phyloP scores from a whole-genome alignment of 2,797 vertebrate species.

The Tragelaphus oryx region DNA sequence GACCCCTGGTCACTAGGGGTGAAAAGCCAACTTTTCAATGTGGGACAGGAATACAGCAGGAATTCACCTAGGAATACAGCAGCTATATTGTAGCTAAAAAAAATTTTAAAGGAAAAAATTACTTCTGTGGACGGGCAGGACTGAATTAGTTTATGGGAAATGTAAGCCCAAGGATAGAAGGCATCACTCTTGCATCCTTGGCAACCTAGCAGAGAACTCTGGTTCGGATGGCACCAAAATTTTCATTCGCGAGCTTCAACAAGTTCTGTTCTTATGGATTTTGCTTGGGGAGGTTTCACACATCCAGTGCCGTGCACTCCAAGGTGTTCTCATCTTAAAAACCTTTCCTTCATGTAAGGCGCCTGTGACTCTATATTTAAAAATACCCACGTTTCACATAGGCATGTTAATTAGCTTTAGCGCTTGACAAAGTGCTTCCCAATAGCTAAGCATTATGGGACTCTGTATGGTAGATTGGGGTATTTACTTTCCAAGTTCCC shows the following conservation, averaged over 20 bases:
- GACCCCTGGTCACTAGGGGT: neutral
- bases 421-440: neutral
- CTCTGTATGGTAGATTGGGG: neutral
- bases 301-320: too few species aligned
- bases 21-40: neutral
- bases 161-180: neutral
- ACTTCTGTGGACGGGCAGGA: neutral
- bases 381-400: neutral
- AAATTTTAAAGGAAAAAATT: neutral
- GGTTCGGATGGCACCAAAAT: neutral
- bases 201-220: neutral
- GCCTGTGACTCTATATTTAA: neutral
- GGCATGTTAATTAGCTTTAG: neutral
- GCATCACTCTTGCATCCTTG: neutral
- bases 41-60: neutral
- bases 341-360: neutral
- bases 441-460: neutral
- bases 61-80: neutral
- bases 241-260: neutral
- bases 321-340: neutral
- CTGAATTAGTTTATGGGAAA: neutral
- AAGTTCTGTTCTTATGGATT: neutral
- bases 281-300: neutral
- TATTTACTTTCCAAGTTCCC: neutral
- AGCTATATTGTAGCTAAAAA: neutral